These are phyloP conservation scores for Xerus rutilus DNA, from an alignment of 2,797 vertebrate species.

Conservation along the genomic window DNA sequence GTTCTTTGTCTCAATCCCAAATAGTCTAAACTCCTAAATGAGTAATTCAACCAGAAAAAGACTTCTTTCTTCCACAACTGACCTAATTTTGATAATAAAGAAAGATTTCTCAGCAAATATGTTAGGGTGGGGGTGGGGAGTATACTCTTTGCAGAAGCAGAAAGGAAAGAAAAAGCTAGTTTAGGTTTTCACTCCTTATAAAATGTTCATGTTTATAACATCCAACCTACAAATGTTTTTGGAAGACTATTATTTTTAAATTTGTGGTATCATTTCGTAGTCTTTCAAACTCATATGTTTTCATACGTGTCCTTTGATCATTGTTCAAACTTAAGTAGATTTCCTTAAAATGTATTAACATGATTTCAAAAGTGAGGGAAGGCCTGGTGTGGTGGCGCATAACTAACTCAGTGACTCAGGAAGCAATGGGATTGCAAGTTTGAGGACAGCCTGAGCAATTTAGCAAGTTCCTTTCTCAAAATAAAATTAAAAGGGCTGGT, in stretches of 20 bases:
- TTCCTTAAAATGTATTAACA: not conserved
- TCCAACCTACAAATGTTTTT: not conserved
- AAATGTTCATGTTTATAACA: not conserved
- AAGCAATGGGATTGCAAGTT: too few species aligned
- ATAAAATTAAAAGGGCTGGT: too few species aligned
- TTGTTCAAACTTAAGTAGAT: not conserved
- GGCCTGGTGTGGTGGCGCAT: too few species aligned
- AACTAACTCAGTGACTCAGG: too few species aligned
- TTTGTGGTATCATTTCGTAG: not conserved
- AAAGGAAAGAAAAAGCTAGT: not conserved
- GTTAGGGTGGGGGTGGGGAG: not conserved
- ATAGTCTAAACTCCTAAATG: not conserved
- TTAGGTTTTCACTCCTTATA: conserved; percentile 5
- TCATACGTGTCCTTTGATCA: not conserved
- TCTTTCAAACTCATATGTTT: conserved; percentile 23
- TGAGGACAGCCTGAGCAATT: too few species aligned
- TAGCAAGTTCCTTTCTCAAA: too few species aligned
- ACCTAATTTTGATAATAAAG: conserved; percentile 31
- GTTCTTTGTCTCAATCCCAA: not conserved
- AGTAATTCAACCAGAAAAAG: not conserved
- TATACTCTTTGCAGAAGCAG: conserved; percentile 6
- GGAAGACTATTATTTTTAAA: not conserved
- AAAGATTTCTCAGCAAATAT: conserved; percentile 12
- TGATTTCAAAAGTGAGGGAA: not conserved
- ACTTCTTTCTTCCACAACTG: not conserved